Conservation (phyloP, 2,888 invertebrate genomes). For the Clunio marinus region DNA sequence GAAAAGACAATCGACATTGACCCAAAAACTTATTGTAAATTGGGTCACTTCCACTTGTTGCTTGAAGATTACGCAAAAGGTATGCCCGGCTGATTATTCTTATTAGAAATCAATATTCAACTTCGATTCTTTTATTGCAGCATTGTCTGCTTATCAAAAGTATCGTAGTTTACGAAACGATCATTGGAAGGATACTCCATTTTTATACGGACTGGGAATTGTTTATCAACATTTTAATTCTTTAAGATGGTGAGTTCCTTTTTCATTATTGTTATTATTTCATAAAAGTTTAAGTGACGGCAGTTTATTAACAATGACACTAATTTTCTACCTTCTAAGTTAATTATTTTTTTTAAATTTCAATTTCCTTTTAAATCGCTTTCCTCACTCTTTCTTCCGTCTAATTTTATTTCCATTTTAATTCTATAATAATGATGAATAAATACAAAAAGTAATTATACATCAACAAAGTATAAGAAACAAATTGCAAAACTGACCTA, state of each 20-base stretch:
- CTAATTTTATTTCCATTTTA: too few species aligned
- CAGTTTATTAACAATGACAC: not conserved
- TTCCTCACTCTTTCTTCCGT: too few species aligned
- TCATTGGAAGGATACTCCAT: slow-evolving; percentile 85
- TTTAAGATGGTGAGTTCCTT: slow-evolving; percentile 82
- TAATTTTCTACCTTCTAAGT: not conserved
- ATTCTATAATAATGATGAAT: too few species aligned
- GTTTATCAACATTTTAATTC: slow-evolving; percentile 96
- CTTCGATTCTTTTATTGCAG: slow-evolving; percentile 56
- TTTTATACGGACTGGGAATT: slow-evolving; percentile 90
- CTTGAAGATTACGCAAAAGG: slow-evolving; percentile 93
- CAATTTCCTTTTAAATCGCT: too few species aligned
- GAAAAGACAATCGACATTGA: slow-evolving; percentile 72
- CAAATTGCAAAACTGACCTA: slow-evolving; percentile 10
- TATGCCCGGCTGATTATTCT: slow-evolving; percentile 48
- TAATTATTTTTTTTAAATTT: not conserved
- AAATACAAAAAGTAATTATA: too few species aligned
- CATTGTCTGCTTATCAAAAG: slow-evolving; percentile 95
- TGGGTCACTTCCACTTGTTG: slow-evolving; percentile 92
- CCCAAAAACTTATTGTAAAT: slow-evolving; percentile 86
- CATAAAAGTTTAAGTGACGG: not conserved
- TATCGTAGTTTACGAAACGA: slow-evolving; percentile 73
- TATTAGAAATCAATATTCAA: slow-evolving; percentile 12
- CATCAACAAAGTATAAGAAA: not conserved
- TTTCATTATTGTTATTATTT: slow-evolving; percentile 15